Percentiles rank a stretch among this genome's conserved stretches.
Conservation (phyloP, 2,113 vertebrate species). For the Triplophysa rosa region DNA sequence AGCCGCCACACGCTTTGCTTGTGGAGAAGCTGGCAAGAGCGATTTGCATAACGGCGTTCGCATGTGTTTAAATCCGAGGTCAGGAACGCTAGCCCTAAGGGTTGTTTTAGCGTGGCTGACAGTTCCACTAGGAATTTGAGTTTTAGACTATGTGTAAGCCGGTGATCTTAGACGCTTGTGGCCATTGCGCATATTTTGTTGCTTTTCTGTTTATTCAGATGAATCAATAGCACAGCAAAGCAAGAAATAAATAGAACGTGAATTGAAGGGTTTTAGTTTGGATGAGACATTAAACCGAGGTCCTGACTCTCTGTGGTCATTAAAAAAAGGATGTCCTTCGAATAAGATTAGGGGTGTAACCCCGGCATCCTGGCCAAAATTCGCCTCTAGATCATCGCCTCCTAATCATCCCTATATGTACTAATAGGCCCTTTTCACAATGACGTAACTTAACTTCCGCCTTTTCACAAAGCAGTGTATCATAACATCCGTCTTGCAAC, state of each 20-base stretch:
- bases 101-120: slow-evolving; percentile 23
- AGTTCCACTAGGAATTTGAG: slow-evolving; percentile 3
- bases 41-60: slow-evolving; percentile 36
- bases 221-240: neutral
- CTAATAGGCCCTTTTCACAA: too few species aligned
- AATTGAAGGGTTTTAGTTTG: neutral
- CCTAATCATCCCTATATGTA: too few species aligned
- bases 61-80: slow-evolving; percentile 41
- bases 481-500: too few species aligned
- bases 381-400: too few species aligned
- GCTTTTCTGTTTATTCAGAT: slow-evolving; percentile 7
- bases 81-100: slow-evolving; percentile 39
- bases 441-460: too few species aligned
- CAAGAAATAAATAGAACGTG: neutral
- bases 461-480: too few species aligned
- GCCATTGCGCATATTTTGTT: neutral
- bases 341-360: too few species aligned
- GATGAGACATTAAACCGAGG: too few species aligned
- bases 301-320: too few species aligned
- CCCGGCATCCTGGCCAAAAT: too few species aligned
- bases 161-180: slow-evolving; percentile 25
- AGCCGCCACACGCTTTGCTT: slow-evolving; percentile 15
- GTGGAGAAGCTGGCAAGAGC: slow-evolving; percentile 24
- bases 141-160: neutral
- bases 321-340: too few species aligned